Percentiles rank a stretch among this genome's conserved stretches.
These are phyloP conservation scores for Passer domesticus DNA, from an alignment of 2,113 vertebrate genomes.

Conservation along the genomic window DNA sequence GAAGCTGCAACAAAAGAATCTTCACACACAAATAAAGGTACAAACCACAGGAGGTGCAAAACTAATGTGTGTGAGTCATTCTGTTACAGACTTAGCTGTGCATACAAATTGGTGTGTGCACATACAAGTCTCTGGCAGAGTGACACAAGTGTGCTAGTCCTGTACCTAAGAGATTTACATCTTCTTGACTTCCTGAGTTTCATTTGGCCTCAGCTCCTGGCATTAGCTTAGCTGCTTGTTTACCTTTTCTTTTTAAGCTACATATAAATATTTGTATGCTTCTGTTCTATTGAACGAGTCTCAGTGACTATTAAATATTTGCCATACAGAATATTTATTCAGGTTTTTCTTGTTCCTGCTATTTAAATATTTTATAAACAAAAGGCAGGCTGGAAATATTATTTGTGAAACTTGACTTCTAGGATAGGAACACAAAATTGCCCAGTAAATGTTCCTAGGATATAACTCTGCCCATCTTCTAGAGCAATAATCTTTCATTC, in stretches of 20 bases:
- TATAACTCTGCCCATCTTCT: neutral
- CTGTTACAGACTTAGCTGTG: neutral
- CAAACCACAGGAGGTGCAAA: neutral
- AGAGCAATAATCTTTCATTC: neutral
- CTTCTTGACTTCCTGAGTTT: neutral
- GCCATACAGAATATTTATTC: neutral
- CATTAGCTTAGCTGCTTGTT: neutral
- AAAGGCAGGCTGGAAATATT: neutral
- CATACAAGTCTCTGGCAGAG: neutral
- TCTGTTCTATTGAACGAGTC: neutral
- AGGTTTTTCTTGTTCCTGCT: neutral
- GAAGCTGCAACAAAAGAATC: conserved; percentile 85
- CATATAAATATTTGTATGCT: neutral
- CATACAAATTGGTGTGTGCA: neutral
- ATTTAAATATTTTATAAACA: neutral
- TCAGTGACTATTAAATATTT: neutral
- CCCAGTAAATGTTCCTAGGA: neutral
- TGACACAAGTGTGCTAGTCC: neutral
- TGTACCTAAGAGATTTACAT: neutral
- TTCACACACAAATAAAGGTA: conserved; percentile 90
- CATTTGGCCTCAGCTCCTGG: neutral
- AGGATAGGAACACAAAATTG: neutral
- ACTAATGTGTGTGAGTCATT: fast-evolving
- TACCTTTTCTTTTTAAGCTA: neutral
- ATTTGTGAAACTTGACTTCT: neutral